Base-by-base conservation (phyloP, 53 echinoderm and acorn worm species). In the Henricia sp. region DNA sequence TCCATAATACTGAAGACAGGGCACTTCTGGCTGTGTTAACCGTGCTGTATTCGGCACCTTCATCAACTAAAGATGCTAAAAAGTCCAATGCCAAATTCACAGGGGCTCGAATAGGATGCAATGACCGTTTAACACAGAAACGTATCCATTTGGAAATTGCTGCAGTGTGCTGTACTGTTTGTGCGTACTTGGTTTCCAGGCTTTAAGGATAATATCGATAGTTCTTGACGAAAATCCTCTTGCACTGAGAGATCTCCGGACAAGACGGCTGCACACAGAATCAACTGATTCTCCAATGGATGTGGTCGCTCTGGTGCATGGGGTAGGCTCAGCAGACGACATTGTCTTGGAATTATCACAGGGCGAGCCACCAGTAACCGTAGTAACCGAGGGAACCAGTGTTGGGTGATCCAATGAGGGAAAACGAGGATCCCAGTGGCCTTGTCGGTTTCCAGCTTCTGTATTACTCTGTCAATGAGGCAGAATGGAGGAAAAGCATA, bases 111-210 rank as follows among this genome's bases (percentile, higher is more conserved):
- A 67, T 17, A 3, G 67, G 67, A 67, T 67, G 67, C 23, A 74
- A 16, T 16, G 72, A 19, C 37, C 54, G 54, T 72, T 72, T 6
- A 72, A 19, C 20, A 38, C 72, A 54, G 72, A 52, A 72, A 13
- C 3, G 52, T 34, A 37, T 13, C 55, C 55, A 72, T 72, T 53
- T 72, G 72, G 36, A 51, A 33, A 72, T 52, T 43, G 55, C 51
- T 35, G 72, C n/a, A n/a, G n/a, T n/a, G n/a, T 37, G 19, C 19
- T 33, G 2, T 72, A 72, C 23, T 52, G 72, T 72, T 36, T 72
- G 23, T 72, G 51, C 36, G 72, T 54, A 13, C 72, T 53, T 52
- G 72, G 55, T 54, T 52, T 72, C 72, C 72, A 72, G 33, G 72
- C 51, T 34, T 36, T 52, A 16, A 72, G 36, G 72, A 72, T 72